Base-by-base conservation (phyloP, 2,113 vertebrate genomes). In the Actinemys pallida region DNA sequence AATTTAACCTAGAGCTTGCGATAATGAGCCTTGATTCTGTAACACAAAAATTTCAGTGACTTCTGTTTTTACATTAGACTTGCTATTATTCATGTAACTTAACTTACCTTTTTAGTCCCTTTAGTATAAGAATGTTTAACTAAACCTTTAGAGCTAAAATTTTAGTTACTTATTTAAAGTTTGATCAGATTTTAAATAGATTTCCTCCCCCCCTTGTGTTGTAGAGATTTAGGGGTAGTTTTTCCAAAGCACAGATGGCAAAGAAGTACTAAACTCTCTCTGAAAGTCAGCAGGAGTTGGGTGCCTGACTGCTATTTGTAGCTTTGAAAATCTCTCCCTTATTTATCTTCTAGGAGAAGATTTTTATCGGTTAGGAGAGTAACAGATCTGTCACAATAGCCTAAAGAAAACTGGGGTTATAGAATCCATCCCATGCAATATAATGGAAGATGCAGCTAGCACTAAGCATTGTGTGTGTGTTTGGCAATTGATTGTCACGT, bases 371-470 rank as follows among this genome's bases (percentile, higher is more conserved):
- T 31, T 49, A 14, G 59, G 69, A 52, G 75, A 35, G 1, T 47
- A 75, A 29, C 53, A 52, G 56, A 1, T 39, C 49, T 50, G 54
- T 39, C 53, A 29, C 4, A 19, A n/a, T 75, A 62, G 50, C 14
- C 8, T 5, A 13, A 39, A 53, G 82, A 39, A 86, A 5, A 39
- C 47, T 0, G 0, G 39, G 86, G 59, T 59, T 57, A 79, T 45
- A 27, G 17, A 86, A 29, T 50, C n/a, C 47, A 5, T 39, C 39
- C 52, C 31, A 16, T 10, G 83, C 54, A 75, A 35, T 11, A 69
- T 69, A 50, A n/a, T 2, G 25, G 81, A 62, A 81, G 39, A 12
- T 47, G 2, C 0, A 1, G 25, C 17, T 25, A 29, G 8, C 1
- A 1, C 27, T 35, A 31, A 0, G 1, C 42, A 87, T 25, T 47